Conservation (phyloP, 2,113 vertebrate genomes). For the Vombatus ursinus region DNA sequence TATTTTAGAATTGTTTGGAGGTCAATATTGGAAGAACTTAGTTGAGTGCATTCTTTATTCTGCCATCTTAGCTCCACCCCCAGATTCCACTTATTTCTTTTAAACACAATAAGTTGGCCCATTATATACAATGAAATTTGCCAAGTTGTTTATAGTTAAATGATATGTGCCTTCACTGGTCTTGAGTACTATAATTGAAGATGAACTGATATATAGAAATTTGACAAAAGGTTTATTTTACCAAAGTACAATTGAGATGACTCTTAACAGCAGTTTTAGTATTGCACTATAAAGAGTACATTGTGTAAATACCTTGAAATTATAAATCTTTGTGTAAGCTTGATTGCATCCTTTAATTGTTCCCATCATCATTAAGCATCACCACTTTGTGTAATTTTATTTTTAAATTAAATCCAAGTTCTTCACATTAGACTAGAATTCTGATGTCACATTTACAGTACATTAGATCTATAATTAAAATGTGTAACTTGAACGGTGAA, state of each 20-base stretch:
- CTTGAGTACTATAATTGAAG: neutral
- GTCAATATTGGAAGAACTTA: neutral
- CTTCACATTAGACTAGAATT: conserved; percentile 62
- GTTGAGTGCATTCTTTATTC: neutral
- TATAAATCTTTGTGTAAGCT: conserved; percentile 56
- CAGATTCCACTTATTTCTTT: neutral
- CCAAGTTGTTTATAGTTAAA: neutral
- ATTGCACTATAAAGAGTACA: conserved; percentile 25
- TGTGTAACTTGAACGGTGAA: conserved; percentile 50
- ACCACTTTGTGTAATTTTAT: conserved; percentile 59
- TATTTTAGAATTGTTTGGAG: neutral
- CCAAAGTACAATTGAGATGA: neutral
- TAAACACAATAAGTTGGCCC: neutral
- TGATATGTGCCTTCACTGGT: neutral
- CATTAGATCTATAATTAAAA: conserved; percentile 77
- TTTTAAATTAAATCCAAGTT: conserved; percentile 74
- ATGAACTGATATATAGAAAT: neutral
- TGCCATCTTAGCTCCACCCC: neutral
- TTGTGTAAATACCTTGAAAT: conserved; percentile 60
- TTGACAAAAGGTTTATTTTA: neutral
- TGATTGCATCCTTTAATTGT: conserved; percentile 65
- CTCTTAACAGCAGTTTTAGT: neutral
- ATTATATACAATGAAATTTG: neutral
- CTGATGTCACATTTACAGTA: conserved; percentile 68
- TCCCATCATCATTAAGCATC: conserved; percentile 50